phyloP scores from a whole-genome alignment of 2,113 vertebrate species.

The Microtus pennsylvanicus region DNA sequence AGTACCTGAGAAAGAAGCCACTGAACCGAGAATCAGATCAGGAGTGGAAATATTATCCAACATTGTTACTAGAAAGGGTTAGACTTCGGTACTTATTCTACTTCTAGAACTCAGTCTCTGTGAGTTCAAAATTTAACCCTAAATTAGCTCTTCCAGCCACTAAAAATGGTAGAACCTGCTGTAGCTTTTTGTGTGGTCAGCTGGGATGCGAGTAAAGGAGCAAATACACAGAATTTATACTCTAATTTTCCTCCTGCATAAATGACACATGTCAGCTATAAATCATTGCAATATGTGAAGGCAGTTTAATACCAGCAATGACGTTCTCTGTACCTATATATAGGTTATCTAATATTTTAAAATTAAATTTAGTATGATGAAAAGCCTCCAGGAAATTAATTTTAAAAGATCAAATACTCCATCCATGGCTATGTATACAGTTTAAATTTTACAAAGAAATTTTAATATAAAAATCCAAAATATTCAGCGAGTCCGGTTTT shows the following conservation, averaged over 20 bases:
- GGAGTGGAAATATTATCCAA: background rate
- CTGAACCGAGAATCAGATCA: background rate
- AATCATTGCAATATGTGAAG: background rate
- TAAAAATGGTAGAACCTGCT: background rate
- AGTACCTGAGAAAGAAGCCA: background rate
- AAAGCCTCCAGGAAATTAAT: background rate
- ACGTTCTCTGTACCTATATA: background rate
- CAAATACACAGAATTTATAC: constrained; percentile 10
- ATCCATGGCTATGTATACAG: background rate
- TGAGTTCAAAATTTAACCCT: background rate
- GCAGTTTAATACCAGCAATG: background rate
- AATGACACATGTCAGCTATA: background rate
- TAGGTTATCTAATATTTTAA: background rate
- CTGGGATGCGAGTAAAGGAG: background rate
- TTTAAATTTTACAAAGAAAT: background rate
- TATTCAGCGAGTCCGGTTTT: too few relatives aligned
- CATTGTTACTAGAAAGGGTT: background rate
- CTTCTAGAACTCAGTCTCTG: background rate
- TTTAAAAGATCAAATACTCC: background rate
- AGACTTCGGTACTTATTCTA: background rate
- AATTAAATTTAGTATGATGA: background rate
- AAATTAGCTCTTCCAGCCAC: background rate
- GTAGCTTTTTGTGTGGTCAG: background rate
- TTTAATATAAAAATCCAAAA: background rate
- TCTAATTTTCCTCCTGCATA: background rate